Evolutionary conservation across 2,888 invertebrate species (phyloP).

Genomic region (Tethea ocularis): DNA sequence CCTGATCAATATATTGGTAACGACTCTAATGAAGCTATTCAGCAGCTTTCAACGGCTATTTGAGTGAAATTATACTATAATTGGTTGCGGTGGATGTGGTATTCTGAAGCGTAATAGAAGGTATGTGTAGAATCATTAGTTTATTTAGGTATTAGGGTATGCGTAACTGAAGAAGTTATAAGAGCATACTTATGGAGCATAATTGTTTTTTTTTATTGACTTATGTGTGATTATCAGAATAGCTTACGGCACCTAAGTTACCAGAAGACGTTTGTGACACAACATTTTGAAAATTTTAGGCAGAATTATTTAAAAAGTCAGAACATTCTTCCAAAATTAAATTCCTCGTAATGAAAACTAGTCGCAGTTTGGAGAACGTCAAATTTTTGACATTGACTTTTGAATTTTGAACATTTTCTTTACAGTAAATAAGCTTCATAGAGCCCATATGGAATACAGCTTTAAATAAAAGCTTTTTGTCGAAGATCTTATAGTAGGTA

Average conservation of each 20-base stretch:
- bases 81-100: constrained; percentile 17
- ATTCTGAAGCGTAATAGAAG: constrained; percentile 4
- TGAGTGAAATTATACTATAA: constrained; percentile 5
- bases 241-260: too few relatives aligned
- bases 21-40: constrained; percentile 5
- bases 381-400: not conserved
- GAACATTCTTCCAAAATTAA: not conserved
- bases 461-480: too few relatives aligned
- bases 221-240: too few relatives aligned
- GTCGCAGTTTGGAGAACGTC: not conserved
- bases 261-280: too few relatives aligned
- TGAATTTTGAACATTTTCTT: too few relatives aligned
- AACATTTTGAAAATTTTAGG: not conserved
- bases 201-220: not conserved
- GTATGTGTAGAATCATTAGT: not conserved
- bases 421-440: too few relatives aligned
- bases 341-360: not conserved
- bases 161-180: not conserved
- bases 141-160: constrained; percentile 8
- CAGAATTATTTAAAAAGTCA: too few relatives aligned
- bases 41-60: not conserved
- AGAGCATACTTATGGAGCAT: not conserved
- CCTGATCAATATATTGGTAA: not conserved
- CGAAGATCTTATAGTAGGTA: too few relatives aligned
- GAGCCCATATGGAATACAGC: too few relatives aligned